Percentiles rank a stretch among this genome's conserved stretches.
These are phyloP conservation scores for Bufo gargarizans DNA, from an alignment of 2,113 vertebrate species.

Conservation along the genomic window DNA sequence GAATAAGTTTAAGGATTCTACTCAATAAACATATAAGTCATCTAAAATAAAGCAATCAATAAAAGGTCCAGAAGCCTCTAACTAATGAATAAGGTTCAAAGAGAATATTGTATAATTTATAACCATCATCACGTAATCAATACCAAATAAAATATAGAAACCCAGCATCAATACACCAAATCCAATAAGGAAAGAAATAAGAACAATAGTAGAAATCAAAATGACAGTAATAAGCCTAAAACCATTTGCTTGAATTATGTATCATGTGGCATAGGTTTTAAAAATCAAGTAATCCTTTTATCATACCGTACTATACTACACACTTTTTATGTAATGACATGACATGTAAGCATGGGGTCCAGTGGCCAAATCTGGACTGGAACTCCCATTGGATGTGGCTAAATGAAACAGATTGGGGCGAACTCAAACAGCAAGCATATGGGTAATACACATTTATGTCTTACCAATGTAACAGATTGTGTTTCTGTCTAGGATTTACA, in stretches of 20 bases:
- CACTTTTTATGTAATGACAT: not conserved
- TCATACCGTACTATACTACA: not conserved
- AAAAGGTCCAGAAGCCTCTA: not conserved
- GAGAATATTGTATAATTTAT: constrained; percentile 1
- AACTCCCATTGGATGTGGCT: no score
- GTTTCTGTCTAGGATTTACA: no score
- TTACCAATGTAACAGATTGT: no score
- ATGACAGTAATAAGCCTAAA: not conserved
- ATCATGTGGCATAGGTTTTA: not conserved
- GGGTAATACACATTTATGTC: no score
- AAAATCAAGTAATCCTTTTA: not conserved
- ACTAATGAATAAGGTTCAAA: not conserved
- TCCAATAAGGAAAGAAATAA: not conserved
- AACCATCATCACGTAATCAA: constrained; percentile 8
- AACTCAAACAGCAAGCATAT: no score
- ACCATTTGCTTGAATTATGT: not conserved
- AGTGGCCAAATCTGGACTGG: no score
- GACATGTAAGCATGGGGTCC: no score
- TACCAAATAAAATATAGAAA: not conserved
- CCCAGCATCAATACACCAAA: not conserved
- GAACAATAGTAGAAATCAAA: not conserved
- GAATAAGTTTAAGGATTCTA: not conserved
- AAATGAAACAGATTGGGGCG: no score
- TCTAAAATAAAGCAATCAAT: constrained; percentile 16
- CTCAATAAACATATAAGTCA: constrained; percentile 14